Conservation (phyloP, 2,113 vertebrate genomes). For the Gobiocypris rarus region DNA sequence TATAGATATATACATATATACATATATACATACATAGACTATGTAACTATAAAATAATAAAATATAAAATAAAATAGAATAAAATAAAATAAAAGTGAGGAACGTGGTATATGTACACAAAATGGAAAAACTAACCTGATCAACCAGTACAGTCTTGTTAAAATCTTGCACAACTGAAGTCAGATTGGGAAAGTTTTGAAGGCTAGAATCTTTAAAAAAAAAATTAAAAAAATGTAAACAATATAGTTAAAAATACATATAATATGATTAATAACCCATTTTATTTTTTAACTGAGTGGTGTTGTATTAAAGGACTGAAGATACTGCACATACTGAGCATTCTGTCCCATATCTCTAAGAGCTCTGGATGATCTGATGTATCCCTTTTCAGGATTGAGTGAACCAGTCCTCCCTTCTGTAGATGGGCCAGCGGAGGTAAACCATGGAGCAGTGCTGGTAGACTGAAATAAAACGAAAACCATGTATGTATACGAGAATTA, state of each 20-base stretch:
- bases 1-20: too few relatives aligned
- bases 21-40: too few relatives aligned
- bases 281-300: not conserved
- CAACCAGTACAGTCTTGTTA: conserved; percentile 43
- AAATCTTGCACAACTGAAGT: conserved; percentile 37
- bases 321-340: conserved; percentile 64
- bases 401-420: conserved; percentile 42
- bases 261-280: not conserved
- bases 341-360: conserved; percentile 56
- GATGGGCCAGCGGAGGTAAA: conserved; percentile 35
- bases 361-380: conserved; percentile 9
- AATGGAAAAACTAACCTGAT: conserved; percentile 65
- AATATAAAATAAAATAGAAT: too few relatives aligned
- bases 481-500: not conserved
- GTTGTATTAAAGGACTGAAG: not conserved
- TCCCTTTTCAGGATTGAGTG: conserved; percentile 34
- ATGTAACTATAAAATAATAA: not conserved
- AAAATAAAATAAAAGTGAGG: too few relatives aligned
- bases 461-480: conserved; percentile 59
- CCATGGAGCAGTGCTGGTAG: not conserved
- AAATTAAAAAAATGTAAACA: too few relatives aligned
- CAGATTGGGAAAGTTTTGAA: not conserved
- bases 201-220: conserved; percentile 58
- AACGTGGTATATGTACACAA: too few relatives aligned
- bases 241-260: not conserved